A percentile compares a stretch with the other conserved stretches of the same genome.
These are phyloP conservation scores for Romanomermis culicivorax DNA, from an alignment of 2,888 invertebrate species.

Conservation along the genomic window DNA sequence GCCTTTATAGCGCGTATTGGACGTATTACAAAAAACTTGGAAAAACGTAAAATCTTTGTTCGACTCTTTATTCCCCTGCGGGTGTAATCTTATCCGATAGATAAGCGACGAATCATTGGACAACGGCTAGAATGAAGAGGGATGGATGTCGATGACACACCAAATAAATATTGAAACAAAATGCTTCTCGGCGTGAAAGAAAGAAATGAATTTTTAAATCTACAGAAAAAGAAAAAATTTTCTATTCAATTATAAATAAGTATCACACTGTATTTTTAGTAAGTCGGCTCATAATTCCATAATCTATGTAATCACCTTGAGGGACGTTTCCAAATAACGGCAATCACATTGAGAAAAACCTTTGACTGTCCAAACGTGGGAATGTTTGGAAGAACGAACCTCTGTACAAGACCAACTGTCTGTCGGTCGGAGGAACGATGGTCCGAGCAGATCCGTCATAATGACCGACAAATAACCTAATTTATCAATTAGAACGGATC, in stretches of 20 bases:
- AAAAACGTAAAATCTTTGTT: constrained; percentile 29
- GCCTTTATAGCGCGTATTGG: constrained; percentile 19
- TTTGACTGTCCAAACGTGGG: constrained; percentile 24
- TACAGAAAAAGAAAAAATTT: not conserved
- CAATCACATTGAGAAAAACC: constrained; percentile 26
- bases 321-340: constrained; percentile 25
- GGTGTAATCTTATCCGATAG: constrained; percentile 23
- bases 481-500: no score
- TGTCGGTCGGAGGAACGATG: constrained; percentile 4
- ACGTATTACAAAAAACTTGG: constrained; percentile 19
- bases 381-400: constrained; percentile 16
- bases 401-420: constrained; percentile 13
- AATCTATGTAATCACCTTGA: constrained; percentile 15
- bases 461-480: no score
- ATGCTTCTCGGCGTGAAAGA: no score
- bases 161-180: no score
- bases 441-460: not conserved
- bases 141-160: no score
- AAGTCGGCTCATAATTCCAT: not conserved
- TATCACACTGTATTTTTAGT: not conserved
- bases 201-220: no score
- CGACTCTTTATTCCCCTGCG: constrained; percentile 28
- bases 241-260: not conserved
- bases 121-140: not conserved
- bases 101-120: not conserved